phyloP scores from a whole-genome alignment of 2,113 vertebrate genomes.

The Pangasianodon hypophthalmus region DNA sequence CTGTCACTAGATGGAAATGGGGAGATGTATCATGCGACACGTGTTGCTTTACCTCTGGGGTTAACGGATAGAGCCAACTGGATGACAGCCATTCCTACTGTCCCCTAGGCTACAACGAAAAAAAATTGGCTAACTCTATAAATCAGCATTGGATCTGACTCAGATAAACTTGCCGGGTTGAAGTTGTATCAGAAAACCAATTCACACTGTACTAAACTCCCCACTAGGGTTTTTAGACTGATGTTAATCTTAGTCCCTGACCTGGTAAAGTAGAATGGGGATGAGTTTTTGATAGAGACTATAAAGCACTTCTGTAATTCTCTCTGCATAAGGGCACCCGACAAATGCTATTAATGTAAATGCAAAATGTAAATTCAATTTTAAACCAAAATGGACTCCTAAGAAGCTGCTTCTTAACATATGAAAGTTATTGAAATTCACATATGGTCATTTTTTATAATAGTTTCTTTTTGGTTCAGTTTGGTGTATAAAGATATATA shows the following conservation, averaged over 20 bases:
- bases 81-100: not conserved
- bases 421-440: not conserved
- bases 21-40: not conserved
- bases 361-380: not conserved
- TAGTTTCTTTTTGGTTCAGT: not conserved
- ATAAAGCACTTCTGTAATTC: not conserved
- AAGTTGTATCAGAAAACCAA: not conserved
- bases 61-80: slow-evolving; percentile 26
- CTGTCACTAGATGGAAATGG: not conserved
- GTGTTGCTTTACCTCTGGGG: slow-evolving; percentile 15
- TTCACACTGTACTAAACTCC: not conserved
- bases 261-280: not conserved
- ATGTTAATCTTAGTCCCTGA: not conserved
- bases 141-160: not conserved
- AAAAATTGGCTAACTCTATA: not conserved
- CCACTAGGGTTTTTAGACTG: not conserved
- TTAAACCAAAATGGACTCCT: not conserved
- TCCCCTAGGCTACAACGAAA: slow-evolving; percentile 15
- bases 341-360: not conserved
- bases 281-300: not conserved
- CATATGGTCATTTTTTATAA: not conserved
- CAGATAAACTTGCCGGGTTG: not conserved
- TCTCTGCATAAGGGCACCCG: no score
- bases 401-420: not conserved
- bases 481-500: not conserved